Percentiles rank a stretch among this genome's conserved stretches.
phyloP scores from a whole-genome alignment of 2,888 invertebrate genomes.

The Cosmia pyralina region DNA sequence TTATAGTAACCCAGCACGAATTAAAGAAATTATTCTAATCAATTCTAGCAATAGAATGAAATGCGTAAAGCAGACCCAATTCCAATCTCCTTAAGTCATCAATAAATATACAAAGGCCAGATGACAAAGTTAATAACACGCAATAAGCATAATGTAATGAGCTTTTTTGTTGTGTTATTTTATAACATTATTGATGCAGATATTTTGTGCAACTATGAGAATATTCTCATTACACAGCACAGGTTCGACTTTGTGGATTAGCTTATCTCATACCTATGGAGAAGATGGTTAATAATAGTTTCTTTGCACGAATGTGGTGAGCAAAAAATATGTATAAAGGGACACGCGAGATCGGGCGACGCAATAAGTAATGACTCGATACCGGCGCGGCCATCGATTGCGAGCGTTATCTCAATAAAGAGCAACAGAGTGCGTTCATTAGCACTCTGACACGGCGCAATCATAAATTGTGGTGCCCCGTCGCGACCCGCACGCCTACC shows the following conservation, averaged over 20 bases:
- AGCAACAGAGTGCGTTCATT: slow-evolving; percentile 89
- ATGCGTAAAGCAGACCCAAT: slow-evolving; percentile 21
- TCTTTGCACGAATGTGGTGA: slow-evolving; percentile 81
- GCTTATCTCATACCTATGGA: slow-evolving; percentile 76
- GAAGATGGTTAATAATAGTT: slow-evolving; percentile 82
- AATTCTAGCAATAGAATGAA: slow-evolving; percentile 33
- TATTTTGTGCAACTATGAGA: slow-evolving; percentile 62
- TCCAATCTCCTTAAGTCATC: slow-evolving; percentile 61
- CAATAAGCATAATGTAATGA: slow-evolving; percentile 72
- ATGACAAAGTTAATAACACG: slow-evolving; percentile 70
- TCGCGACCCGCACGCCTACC: slow-evolving; percentile 86
- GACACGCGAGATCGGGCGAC: slow-evolving; percentile 85
- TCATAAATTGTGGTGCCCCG: slow-evolving; percentile 90
- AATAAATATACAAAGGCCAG: slow-evolving; percentile 67
- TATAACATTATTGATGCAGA: slow-evolving; percentile 67
- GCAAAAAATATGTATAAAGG: slow-evolving; percentile 82
- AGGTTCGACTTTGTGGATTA: slow-evolving; percentile 80
- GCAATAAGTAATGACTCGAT: slow-evolving; percentile 86
- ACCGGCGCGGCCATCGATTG: slow-evolving; percentile 81
- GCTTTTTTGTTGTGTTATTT: slow-evolving; percentile 66
- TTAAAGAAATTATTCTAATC: slow-evolving; percentile 20
- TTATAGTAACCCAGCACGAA: neutral
- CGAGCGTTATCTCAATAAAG: slow-evolving; percentile 90
- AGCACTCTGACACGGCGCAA: slow-evolving; percentile 89
- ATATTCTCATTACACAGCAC: slow-evolving; percentile 74